Evolutionary conservation across 2,888 invertebrate species (phyloP), one percentile per base, ranked within the genome.

Genomic region (Andrena camellia): DNA sequence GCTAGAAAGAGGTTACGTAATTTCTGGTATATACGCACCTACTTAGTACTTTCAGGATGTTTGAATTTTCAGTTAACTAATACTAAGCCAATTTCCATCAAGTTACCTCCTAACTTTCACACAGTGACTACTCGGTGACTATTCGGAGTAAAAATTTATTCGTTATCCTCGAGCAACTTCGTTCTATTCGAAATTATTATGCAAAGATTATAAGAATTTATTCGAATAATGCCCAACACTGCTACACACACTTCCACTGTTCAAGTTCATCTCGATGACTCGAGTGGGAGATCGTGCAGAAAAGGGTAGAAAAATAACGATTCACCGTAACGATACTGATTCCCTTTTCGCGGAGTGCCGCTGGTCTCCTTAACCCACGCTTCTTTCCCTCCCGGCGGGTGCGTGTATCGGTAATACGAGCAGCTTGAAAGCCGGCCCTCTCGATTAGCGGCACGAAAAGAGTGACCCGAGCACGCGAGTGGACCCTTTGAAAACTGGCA

Each of bases 391-490:
- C 23, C 29, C 23, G 0, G 5, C 20, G n/a, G 42, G 48, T 54
- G 66, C 13, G 54, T 17, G 69, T 70, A 71, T 74, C 66, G 69
- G 59, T 54, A 74, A 76, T 67, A 6, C 75, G 57, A 71, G 57
- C 64, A 71, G 26, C 31, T 5, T 72, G 62, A 85, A 77, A 72
- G 66, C 63, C 79, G 7, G 33, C 63, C 63, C 83, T 76, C 84
- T 84, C 83, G 84, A 83, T 84, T 84, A 84, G 70, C 26, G 50
- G 57, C 60, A 29, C 35, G 52, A 54, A 77, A 75, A 83, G 74
- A 80, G 71, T 83, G 84, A 81, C 72, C 82, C 76, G 73, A 68
- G 80, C 76, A 77, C 75, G 80, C 84, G 84, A 84, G 77, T 72
- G 84, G 84, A 81, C 81, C 77, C 77, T 78, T 84, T 78, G 26